phyloP scores from a whole-genome alignment of 1,140 invertebrate genomes.

The Eciton burchellii region DNA sequence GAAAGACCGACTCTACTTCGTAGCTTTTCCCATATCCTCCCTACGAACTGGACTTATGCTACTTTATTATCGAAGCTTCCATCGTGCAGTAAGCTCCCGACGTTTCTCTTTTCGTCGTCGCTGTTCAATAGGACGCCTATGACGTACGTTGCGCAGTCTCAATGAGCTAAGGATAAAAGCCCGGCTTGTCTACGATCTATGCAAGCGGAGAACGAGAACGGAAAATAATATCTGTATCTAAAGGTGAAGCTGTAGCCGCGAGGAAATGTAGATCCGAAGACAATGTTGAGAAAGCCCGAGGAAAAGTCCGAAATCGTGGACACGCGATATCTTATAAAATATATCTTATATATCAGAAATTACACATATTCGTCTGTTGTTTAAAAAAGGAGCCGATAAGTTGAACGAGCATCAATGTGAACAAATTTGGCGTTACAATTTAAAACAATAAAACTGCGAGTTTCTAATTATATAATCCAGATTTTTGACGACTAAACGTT shows the following conservation, averaged over 20 bases:
- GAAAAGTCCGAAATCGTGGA: background rate
- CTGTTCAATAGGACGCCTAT: constrained; percentile 33
- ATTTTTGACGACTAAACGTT: background rate
- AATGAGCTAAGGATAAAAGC: constrained; percentile 26
- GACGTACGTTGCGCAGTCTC: background rate
- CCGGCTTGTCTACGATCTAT: constrained; percentile 10
- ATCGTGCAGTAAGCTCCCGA: constrained; percentile 12
- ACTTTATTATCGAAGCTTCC: constrained; percentile 48
- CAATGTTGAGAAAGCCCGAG: background rate
- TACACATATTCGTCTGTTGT: background rate
- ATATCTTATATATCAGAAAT: background rate
- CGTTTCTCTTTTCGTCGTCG: constrained; percentile 35
- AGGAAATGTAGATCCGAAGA: background rate
- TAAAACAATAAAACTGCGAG: background rate
- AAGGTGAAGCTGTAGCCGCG: background rate
- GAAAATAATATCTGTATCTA: constrained; percentile 24
- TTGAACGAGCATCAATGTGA: background rate
- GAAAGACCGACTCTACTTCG: constrained; percentile 5
- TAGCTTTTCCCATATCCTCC: background rate
- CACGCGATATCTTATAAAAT: constrained; percentile 16
- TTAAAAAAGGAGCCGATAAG: background rate
- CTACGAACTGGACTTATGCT: constrained; percentile 22
- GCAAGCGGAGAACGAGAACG: background rate
- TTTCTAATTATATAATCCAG: background rate
- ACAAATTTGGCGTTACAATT: background rate